Base-by-base conservation (phyloP, 2,888 invertebrate genomes). In the Chesias legatella region DNA sequence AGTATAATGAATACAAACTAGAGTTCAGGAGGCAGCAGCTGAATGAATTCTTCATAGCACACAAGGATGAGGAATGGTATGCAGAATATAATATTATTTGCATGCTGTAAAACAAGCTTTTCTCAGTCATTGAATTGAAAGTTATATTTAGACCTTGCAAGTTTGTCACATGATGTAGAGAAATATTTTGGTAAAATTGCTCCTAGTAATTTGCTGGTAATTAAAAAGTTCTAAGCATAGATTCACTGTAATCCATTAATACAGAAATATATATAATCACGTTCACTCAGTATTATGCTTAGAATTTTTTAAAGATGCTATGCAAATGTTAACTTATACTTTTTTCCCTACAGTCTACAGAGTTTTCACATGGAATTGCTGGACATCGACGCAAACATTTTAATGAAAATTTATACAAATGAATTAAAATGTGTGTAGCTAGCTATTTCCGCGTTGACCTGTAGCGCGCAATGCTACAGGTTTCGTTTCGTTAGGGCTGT, bases 31-130 rank as follows among this genome's bases (percentile, higher is more conserved):
- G 97, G 36, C 97, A 98, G 74, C 99, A 99, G 78, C 91, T 99
- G 39, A 98, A 98, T 85, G 98, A 99, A 78, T 99, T 99, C 89
- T 99, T 99, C 88, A 94, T 98, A 63, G 95, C 96, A 29, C 99
- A 99, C 89, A 99, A 99, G 88, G 99, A 99, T 70, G 99, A 99
- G 84, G 99, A 99, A 93, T 99, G 99, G 99, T 99, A 91, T 90
- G 95, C 84, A 37, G n/a, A 29, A 23, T 10, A 36, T 6, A 31
- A 8, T 36, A 35, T 31, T 48, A 33, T 36, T 35, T 45, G 41
- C 26, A 39, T 41, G 28, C 13, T 58, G 25, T 46, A 35, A 29
- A 35, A 34, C 7, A 24, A 29, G 48, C 44, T 51, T 50, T 25
- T 24, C 32, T 40, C 27, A 32, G 27, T 9, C 22, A 27, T 8